phyloP scores from a whole-genome alignment of 64 coral and sea anemone genomes.

The Astreopora myriophthalma region DNA sequence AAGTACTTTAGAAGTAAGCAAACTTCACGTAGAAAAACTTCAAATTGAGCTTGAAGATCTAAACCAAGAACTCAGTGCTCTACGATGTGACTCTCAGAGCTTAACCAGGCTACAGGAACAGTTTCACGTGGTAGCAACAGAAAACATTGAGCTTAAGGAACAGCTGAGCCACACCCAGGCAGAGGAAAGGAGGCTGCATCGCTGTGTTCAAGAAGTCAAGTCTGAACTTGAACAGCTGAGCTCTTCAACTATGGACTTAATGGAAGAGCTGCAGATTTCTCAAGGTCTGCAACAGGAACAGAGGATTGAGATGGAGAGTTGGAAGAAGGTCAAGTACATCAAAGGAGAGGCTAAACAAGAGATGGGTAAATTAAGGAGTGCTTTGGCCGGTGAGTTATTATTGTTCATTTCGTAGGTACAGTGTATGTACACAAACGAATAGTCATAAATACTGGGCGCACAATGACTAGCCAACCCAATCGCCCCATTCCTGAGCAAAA shows the following conservation, averaged over 20 bases:
- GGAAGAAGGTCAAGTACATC: conserved; percentile 78
- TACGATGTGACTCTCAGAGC: conserved; percentile 34
- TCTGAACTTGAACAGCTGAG: conserved; percentile 65
- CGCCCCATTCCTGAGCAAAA: no score
- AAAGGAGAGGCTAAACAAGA: conserved; percentile 88
- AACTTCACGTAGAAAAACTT: conserved; percentile 15
- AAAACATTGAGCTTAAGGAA: conserved; percentile 27
- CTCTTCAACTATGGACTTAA: conserved; percentile 79
- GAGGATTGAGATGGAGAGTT: conserved; percentile 77
- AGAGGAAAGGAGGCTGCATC: conserved; percentile 35
- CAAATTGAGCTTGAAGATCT: conserved; percentile 42
- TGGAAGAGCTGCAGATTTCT: conserved; percentile 91
- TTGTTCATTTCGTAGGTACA: background rate
- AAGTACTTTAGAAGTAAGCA: background rate
- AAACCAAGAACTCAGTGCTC: conserved; percentile 4
- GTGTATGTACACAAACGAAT: no score
- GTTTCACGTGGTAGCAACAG: conserved; percentile 36
- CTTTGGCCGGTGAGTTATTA: conserved; percentile 67
- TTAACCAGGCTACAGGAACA: conserved; percentile 36
- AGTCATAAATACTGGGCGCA: no score
- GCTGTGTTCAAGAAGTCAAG: conserved; percentile 75
- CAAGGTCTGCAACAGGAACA: conserved; percentile 80
- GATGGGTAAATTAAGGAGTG: conserved; percentile 72
- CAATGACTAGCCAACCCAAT: no score
- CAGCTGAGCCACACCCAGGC: background rate